phyloP scores from a whole-genome alignment of 2,797 vertebrate species.

The Pipistrellus nathusii region DNA sequence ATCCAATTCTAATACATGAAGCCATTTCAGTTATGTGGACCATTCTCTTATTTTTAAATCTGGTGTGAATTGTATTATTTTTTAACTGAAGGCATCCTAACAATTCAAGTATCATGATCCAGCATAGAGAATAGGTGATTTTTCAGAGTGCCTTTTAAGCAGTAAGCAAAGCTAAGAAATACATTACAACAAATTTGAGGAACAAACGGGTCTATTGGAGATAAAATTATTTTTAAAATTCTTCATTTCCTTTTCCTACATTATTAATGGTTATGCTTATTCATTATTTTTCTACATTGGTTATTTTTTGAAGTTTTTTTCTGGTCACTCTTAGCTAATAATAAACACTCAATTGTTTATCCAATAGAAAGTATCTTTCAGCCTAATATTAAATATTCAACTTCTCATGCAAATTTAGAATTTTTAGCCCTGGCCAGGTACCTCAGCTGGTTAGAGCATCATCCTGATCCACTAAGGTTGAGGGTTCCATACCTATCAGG shows the following conservation, averaged over 20 bases:
- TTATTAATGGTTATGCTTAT: background rate
- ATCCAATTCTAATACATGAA: background rate
- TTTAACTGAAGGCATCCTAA: background rate
- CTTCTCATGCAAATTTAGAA: background rate
- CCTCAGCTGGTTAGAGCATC: background rate
- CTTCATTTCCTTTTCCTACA: background rate
- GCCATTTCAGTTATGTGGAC: background rate
- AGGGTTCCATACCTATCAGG: too few species aligned
- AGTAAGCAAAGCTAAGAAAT: background rate
- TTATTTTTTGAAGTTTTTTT: background rate
- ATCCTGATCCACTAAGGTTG: background rate
- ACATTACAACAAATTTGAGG: background rate
- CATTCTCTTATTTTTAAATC: background rate
- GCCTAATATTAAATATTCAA: background rate
- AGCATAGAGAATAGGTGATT: background rate
- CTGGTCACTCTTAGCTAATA: background rate
- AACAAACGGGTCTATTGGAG: background rate
- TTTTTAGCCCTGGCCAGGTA: background rate
- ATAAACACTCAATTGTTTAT: background rate
- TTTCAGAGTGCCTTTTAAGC: background rate
- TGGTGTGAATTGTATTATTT: background rate
- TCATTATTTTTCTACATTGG: background rate
- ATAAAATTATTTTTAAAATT: background rate
- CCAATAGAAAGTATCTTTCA: background rate
- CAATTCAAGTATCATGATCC: background rate